These are phyloP conservation scores for Vireo altiloquus DNA, from an alignment of 2,113 vertebrate species.

Conservation along the genomic window DNA sequence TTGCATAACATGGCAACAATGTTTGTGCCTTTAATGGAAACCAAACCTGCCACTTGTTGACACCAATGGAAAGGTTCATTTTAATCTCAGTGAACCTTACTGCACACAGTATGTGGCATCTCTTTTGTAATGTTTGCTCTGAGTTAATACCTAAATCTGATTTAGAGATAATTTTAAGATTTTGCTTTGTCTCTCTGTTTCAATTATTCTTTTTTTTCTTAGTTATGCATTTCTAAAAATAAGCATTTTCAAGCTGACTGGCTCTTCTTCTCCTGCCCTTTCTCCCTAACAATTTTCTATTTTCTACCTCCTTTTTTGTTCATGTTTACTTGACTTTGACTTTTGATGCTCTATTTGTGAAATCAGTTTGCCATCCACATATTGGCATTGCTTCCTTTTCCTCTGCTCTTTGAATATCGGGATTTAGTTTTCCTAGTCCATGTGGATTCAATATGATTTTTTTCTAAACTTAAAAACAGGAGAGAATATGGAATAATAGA, in stretches of 20 bases:
- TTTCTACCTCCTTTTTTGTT: not conserved
- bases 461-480: not conserved
- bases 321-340: not conserved
- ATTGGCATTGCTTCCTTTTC: not conserved
- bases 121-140: not conserved
- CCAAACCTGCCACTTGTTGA: not conserved
- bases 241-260: not conserved
- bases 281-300: not conserved
- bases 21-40: not conserved
- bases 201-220: not conserved
- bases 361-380: not conserved
- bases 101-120: not conserved
- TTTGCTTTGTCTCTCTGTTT: not conserved
- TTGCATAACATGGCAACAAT: not conserved
- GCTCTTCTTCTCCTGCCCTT: not conserved
- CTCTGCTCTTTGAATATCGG: not conserved
- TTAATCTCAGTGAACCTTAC: not conserved
- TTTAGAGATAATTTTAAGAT: not conserved
- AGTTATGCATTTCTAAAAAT: not conserved
- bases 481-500: not conserved
- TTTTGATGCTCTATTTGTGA: not conserved
- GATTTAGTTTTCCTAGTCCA: not conserved
- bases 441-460: not conserved
- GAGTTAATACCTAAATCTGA: not conserved
- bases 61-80: not conserved